phyloP scores from a whole-genome alignment of 2,113 vertebrate species.

The Dissostichus mawsoni region DNA sequence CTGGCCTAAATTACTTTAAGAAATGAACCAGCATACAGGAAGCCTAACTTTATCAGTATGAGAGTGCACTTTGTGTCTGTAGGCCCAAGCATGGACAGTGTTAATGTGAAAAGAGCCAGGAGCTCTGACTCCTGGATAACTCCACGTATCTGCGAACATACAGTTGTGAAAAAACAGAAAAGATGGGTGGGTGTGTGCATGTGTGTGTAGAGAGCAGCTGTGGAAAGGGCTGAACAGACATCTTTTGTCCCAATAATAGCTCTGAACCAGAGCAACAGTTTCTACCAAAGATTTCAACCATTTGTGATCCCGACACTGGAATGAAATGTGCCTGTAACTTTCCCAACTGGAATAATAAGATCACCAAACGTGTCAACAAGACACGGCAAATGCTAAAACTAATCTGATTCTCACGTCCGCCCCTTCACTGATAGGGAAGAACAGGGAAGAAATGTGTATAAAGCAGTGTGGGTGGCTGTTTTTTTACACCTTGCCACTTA shows the following conservation, averaged over 20 bases:
- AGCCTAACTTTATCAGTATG: slow-evolving; percentile 30
- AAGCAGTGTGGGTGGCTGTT: slow-evolving; percentile 39
- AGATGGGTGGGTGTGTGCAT: slow-evolving; percentile 67
- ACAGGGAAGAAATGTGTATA: slow-evolving; percentile 10
- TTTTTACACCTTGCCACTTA: slow-evolving; percentile 48
- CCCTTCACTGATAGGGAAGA: slow-evolving; percentile 28
- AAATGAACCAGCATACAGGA: slow-evolving; percentile 33
- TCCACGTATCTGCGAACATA: slow-evolving; percentile 64
- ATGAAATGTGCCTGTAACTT: slow-evolving; percentile 40
- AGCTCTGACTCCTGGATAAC: slow-evolving; percentile 62
- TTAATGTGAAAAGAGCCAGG: slow-evolving; percentile 51
- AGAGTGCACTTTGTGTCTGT: slow-evolving; percentile 18
- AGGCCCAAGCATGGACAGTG: slow-evolving; percentile 21
- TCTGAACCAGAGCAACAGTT: slow-evolving; percentile 66
- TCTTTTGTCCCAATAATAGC: slow-evolving; percentile 81
- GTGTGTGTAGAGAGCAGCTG: slow-evolving; percentile 74
- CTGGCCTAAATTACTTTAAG: slow-evolving; percentile 51
- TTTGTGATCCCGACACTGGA: slow-evolving; percentile 40
- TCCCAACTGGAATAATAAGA: slow-evolving; percentile 36
- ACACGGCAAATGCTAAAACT: slow-evolving; percentile 35
- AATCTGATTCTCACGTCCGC: slow-evolving; percentile 31
- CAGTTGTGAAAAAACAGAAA: slow-evolving; percentile 73
- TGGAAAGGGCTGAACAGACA: slow-evolving; percentile 81
- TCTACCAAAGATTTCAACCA: slow-evolving; percentile 47
- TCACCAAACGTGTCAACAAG: slow-evolving; percentile 24